A percentile compares a stretch with the other conserved stretches of the same genome.
These are phyloP conservation scores for Seladonia tumulorum DNA, from an alignment of 2,888 invertebrate genomes.

Conservation along the genomic window DNA sequence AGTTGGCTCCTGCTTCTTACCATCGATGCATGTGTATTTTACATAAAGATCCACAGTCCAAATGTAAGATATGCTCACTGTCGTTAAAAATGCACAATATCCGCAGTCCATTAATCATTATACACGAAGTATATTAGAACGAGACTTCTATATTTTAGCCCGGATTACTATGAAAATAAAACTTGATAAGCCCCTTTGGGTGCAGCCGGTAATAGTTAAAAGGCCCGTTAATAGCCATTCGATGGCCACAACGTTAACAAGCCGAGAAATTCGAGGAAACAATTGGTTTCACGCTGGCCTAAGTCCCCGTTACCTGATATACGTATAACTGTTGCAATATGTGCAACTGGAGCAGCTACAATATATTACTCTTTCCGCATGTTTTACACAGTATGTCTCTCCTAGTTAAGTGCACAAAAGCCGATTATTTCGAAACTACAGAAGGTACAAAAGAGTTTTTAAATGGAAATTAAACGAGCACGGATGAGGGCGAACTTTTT, in stretches of 20 bases:
- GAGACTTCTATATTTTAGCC: too few species aligned
- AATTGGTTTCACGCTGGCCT: not conserved
- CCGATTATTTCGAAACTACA: not conserved
- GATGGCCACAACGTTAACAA: not conserved
- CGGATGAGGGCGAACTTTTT: not conserved
- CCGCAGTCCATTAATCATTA: too few species aligned
- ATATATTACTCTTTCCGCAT: not conserved
- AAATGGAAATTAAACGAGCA: constrained; percentile 3
- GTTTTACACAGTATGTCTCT: not conserved
- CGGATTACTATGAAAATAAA: too few species aligned
- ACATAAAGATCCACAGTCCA: too few species aligned
- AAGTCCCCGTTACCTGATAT: not conserved
- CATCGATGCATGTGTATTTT: too few species aligned
- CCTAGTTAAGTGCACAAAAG: not conserved
- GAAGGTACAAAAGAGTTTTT: not conserved
- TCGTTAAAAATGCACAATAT: too few species aligned
- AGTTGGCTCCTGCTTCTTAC: too few species aligned
- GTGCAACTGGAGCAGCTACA: not conserved
- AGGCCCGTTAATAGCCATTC: not conserved
- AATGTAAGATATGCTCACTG: too few species aligned
- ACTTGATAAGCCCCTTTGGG: too few species aligned
- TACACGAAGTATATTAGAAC: too few species aligned
- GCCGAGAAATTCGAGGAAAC: not conserved
- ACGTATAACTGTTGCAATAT: not conserved
- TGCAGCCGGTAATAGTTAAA: not conserved